Percentiles rank a stretch among this genome's conserved stretches.
These are phyloP conservation scores for Proterorhinus semilunaris DNA, from an alignment of 2,113 vertebrate genomes.

Conservation along the genomic window DNA sequence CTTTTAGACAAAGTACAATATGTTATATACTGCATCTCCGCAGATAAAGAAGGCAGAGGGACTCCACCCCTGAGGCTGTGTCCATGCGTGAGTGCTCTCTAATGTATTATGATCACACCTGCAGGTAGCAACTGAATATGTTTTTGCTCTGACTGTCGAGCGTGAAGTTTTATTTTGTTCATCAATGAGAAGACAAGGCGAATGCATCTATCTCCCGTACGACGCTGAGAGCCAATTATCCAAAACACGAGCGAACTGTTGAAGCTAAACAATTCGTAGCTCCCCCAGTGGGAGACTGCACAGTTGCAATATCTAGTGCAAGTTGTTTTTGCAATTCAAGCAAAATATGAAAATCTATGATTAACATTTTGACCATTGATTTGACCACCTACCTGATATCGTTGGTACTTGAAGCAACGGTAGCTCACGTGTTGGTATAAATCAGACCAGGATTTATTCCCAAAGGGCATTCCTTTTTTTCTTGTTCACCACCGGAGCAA, in stretches of 20 bases:
- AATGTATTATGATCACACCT: constrained; percentile 57
- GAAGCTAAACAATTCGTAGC: constrained; percentile 37
- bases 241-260: constrained; percentile 43
- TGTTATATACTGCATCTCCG: constrained; percentile 1
- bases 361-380: too few species aligned
- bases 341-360: too few species aligned
- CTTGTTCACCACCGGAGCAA: too few species aligned
- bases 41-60: constrained; percentile 14
- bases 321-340: background rate
- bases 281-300: constrained; percentile 24
- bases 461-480: too few species aligned
- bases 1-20: constrained; percentile 10
- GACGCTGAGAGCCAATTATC: constrained; percentile 27
- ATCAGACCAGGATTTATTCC: too few species aligned
- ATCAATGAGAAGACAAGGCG: constrained; percentile 40
- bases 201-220: constrained; percentile 40
- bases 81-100: constrained; percentile 39
- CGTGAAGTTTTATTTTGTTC: constrained; percentile 57
- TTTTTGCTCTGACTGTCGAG: constrained; percentile 50
- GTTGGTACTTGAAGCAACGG: too few species aligned
- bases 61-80: constrained; percentile 45
- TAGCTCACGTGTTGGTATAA: too few species aligned
- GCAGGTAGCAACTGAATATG: constrained; percentile 55
- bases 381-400: too few species aligned
- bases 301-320: constrained; percentile 19